These are phyloP conservation scores for Leptarthrus brevirostris DNA, from an alignment of 2,888 invertebrate species.

Conservation along the genomic window DNA sequence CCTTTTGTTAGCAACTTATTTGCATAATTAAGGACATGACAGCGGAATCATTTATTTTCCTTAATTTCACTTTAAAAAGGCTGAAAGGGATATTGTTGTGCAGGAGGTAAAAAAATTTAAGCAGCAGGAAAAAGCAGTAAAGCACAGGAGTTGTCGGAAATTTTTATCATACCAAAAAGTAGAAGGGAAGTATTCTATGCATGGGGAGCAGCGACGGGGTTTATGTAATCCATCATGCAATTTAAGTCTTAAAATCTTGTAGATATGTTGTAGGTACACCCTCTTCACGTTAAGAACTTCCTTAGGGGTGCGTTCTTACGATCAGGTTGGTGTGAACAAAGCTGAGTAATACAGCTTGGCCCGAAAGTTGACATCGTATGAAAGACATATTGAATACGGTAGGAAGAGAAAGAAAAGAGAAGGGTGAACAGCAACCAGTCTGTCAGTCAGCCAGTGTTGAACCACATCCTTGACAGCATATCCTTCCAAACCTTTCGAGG, in stretches of 20 bases:
- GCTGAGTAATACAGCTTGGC: not conserved
- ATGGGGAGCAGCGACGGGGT: not conserved
- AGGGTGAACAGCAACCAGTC: constrained; percentile 5
- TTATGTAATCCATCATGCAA: constrained; percentile 43
- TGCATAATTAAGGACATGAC: constrained; percentile 55
- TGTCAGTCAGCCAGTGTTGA: constrained; percentile 10
- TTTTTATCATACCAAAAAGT: constrained; percentile 24
- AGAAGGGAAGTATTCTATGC: not conserved
- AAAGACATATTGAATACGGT: not conserved
- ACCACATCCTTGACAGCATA: constrained; percentile 31
- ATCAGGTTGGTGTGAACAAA: constrained; percentile 18
- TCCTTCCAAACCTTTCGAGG: constrained; percentile 7
- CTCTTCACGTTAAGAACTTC: not conserved
- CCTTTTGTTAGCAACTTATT: constrained; percentile 50
- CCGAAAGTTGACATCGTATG: not conserved
- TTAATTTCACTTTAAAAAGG: constrained; percentile 50
- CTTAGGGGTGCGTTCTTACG: constrained; percentile 17
- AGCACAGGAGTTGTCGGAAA: constrained; percentile 13
- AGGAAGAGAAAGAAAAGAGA: not conserved
- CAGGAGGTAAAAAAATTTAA: constrained; percentile 30
- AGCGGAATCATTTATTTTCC: constrained; percentile 53
- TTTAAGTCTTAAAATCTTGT: constrained; percentile 25
- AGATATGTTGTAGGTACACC: not conserved
- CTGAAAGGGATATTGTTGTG: constrained; percentile 36
- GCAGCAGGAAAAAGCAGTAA: not conserved